Conservation (phyloP, 2,888 invertebrate genomes). For the Halictus quadricinctus region DNA sequence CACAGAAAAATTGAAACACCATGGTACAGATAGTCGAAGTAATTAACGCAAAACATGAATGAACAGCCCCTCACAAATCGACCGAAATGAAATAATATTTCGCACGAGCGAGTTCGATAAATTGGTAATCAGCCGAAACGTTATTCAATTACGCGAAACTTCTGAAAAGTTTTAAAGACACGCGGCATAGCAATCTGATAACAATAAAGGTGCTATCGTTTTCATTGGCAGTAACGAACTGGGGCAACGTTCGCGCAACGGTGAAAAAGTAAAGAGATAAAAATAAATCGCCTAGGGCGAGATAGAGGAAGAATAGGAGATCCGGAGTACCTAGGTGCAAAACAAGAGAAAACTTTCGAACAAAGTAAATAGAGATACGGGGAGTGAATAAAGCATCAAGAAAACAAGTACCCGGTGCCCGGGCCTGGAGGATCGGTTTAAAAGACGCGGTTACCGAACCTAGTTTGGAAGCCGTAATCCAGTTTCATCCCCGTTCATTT, state of each 20-base stretch:
- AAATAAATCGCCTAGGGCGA: neutral
- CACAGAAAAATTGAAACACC: neutral
- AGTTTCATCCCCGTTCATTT: neutral
- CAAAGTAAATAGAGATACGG: neutral
- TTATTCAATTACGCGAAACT: neutral
- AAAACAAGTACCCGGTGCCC: neutral
- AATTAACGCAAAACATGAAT: neutral
- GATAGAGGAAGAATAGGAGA: neutral
- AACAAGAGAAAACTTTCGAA: neutral
- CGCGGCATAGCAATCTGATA: neutral
- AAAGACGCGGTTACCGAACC: neutral
- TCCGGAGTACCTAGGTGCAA: neutral
- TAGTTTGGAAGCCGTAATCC: neutral
- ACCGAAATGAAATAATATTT: neutral
- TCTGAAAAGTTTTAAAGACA: neutral
- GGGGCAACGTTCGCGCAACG: neutral
- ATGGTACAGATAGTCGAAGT: neutral
- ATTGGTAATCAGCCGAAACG: neutral
- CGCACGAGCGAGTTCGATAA: too few relatives aligned
- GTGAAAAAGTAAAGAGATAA: neutral
- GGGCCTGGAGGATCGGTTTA: neutral
- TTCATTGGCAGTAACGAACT: neutral
- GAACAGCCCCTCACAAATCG: too few relatives aligned
- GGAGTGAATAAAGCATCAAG: neutral
- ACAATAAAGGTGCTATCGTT: neutral